These are phyloP conservation scores for Eulacestoma nigropectus DNA, from an alignment of 2,113 vertebrate genomes.

Conservation along the genomic window DNA sequence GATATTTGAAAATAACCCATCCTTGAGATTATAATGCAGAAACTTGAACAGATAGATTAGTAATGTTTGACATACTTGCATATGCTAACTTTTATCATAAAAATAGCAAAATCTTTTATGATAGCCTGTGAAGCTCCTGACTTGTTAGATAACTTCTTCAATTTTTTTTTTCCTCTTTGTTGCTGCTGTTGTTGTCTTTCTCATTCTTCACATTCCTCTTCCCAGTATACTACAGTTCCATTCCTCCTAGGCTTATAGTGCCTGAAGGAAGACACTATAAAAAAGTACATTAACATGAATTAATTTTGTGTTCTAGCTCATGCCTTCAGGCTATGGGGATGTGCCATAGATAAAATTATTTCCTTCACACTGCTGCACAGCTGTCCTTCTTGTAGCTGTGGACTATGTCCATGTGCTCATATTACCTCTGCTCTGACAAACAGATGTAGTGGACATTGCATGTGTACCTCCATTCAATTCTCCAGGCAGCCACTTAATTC, in stretches of 20 bases:
- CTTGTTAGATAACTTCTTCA: neutral
- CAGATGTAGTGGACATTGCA: neutral
- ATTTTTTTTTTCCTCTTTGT: neutral
- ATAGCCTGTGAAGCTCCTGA: neutral
- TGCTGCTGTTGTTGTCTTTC: neutral
- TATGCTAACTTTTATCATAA: neutral
- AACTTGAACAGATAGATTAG: neutral
- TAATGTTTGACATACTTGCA: neutral
- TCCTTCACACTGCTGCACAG: neutral
- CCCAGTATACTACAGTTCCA: neutral
- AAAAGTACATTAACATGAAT: neutral
- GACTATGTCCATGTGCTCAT: neutral
- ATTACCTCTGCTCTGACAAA: neutral
- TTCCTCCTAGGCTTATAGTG: neutral
- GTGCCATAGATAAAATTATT: neutral
- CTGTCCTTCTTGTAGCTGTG: neutral
- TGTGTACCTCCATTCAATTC: neutral
- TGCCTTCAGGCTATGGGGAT: neutral
- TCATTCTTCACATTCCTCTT: neutral
- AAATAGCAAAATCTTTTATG: neutral
- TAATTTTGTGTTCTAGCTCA: neutral
- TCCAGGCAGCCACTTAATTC: neutral
- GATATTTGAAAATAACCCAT: conserved; percentile 1
- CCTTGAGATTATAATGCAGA: neutral
- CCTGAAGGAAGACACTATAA: neutral